These are phyloP conservation scores for Onchidella celtica DNA, from an alignment of 2,888 invertebrate genomes.

Conservation along the genomic window DNA sequence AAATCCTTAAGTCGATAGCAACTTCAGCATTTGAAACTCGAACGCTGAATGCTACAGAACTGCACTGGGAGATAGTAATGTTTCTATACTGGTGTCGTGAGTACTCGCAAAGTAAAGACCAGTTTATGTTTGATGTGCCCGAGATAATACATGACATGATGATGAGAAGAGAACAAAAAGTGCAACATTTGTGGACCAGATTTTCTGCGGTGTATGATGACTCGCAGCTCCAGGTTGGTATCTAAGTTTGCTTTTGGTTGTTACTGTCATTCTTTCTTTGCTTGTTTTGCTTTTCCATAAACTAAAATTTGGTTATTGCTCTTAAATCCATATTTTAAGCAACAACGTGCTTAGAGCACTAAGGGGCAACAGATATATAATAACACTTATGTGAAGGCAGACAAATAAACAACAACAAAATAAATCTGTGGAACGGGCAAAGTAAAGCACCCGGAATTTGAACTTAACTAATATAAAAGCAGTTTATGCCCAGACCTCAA, in stretches of 20 bases:
- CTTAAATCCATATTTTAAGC: too few species aligned
- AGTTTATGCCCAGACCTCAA: too few species aligned
- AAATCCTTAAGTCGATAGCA: conserved; percentile 36
- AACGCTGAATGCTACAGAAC: not conserved
- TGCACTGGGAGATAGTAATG: conserved; percentile 29
- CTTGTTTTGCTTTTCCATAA: too few species aligned
- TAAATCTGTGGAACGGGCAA: too few species aligned
- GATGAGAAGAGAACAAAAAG: conserved; percentile 47
- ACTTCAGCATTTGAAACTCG: conserved; percentile 40
- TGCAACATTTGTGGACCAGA: conserved; percentile 43
- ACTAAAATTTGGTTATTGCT: too few species aligned
- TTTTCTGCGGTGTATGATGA: conserved; percentile 31
- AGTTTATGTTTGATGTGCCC: conserved; percentile 59
- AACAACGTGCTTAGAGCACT: too few species aligned
- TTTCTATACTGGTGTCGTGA: conserved; percentile 37
- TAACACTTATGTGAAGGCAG: too few species aligned
- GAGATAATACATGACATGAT: conserved; percentile 57
- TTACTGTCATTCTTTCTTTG: not conserved
- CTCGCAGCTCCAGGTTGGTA: not conserved
- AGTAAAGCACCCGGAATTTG: too few species aligned
- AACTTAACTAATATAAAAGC: too few species aligned
- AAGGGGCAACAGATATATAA: too few species aligned
- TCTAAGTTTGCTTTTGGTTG: not conserved
- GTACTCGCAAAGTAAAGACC: conserved; percentile 55
- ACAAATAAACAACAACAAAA: too few species aligned